Conservation (phyloP, 2,797 vertebrate genomes). For the Tenualosa ilisha region DNA sequence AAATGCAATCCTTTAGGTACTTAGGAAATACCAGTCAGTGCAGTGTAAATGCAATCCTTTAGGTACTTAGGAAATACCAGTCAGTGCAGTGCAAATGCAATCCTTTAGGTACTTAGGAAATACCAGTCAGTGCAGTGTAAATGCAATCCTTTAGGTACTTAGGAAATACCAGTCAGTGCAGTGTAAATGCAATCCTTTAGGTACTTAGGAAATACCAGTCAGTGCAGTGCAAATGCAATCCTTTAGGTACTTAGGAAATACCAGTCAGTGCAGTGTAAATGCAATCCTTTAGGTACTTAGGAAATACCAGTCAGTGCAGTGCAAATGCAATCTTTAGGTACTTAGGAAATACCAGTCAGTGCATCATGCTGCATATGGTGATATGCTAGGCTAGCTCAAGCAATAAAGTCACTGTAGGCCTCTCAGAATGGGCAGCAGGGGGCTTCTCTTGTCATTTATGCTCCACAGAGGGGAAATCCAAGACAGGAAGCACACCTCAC, state of each 20-base stretch:
- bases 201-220: no score
- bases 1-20: background rate
- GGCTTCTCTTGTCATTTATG: background rate
- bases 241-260: no score
- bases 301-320: background rate
- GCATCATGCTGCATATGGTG: background rate
- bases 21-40: background rate
- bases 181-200: no score
- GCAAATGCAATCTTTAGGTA: background rate
- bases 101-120: no score
- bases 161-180: no score
- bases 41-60: background rate
- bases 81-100: no score
- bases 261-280: no score
- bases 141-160: no score
- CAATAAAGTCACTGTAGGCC: background rate
- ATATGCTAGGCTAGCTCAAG: no score
- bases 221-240: no score
- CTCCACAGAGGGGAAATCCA: background rate
- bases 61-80: background rate
- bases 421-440: background rate
- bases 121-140: no score
- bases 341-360: background rate
- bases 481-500: slow-evolving; percentile 2
- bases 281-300: background rate